phyloP scores from a whole-genome alignment of 2,113 vertebrate species.

The Urocolius indicus region DNA sequence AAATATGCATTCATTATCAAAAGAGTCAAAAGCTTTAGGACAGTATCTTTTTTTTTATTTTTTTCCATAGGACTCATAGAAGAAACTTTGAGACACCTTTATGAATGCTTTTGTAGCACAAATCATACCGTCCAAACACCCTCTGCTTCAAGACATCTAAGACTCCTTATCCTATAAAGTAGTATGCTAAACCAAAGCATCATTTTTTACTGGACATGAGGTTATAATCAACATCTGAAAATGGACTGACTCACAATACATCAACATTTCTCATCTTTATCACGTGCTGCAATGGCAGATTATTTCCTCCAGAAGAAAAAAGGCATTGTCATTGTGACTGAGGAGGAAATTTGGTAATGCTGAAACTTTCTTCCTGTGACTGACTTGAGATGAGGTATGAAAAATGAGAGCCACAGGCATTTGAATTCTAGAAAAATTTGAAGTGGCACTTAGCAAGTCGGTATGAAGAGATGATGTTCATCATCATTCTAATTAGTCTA shows the following conservation, averaged over 20 bases:
- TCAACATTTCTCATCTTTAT: not conserved
- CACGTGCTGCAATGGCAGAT: not conserved
- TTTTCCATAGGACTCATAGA: not conserved
- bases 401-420: not conserved
- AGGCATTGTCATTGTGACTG: not conserved
- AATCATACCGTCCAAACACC: not conserved
- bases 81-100: no score
- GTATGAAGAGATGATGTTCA: not conserved
- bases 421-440: not conserved
- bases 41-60: not conserved
- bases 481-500: not conserved
- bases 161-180: not conserved
- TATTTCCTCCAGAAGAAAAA: not conserved
- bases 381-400: not conserved
- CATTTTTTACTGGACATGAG: not conserved
- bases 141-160: not conserved
- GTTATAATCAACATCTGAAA: not conserved
- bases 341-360: not conserved
- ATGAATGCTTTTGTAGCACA: not conserved
- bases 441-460: not conserved
- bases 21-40: not conserved
- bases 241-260: not conserved
- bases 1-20: not conserved
- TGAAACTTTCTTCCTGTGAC: not conserved
- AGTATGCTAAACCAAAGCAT: not conserved